These are phyloP conservation scores for Oreochromis aureus DNA, from an alignment of 2,113 vertebrate species.

Conservation along the genomic window DNA sequence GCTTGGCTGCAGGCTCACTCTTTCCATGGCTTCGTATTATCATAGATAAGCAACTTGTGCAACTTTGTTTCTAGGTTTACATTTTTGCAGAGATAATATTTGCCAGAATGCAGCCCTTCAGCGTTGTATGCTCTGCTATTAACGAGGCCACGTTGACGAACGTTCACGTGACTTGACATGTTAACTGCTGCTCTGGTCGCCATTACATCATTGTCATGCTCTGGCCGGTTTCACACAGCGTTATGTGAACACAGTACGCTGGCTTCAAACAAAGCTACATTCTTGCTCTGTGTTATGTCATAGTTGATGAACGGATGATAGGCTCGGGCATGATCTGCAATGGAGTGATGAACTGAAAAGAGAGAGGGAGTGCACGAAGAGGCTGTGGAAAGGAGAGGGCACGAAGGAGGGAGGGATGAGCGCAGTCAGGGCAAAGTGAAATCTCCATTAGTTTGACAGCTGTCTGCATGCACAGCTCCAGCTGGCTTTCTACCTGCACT, in stretches of 20 bases:
- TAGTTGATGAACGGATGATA: conserved; percentile 27
- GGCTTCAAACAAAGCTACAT: conserved; percentile 21
- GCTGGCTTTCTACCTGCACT: not conserved
- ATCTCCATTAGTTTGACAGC: conserved; percentile 48
- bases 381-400: conserved; percentile 4
- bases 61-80: not conserved
- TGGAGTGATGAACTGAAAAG: not conserved
- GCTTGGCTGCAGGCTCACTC: not conserved
- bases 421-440: conserved; percentile 29
- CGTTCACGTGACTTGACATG: conserved; percentile 21
- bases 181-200: not conserved
- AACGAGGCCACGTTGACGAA: conserved; percentile 21
- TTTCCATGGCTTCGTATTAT: not conserved
- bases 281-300: conserved; percentile 42
- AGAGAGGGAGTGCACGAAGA: not conserved
- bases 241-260: not conserved
- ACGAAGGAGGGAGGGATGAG: conserved; percentile 26
- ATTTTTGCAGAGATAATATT: not conserved
- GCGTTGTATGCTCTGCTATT: fast-evolving
- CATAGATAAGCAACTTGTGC: not conserved
- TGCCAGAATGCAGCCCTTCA: fast-evolving
- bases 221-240: not conserved
- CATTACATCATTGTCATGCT: not conserved
- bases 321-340: not conserved
- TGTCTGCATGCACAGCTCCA: conserved; percentile 14